phyloP scores from a whole-genome alignment of 2,888 invertebrate genomes.

The Griposia aprilina region DNA sequence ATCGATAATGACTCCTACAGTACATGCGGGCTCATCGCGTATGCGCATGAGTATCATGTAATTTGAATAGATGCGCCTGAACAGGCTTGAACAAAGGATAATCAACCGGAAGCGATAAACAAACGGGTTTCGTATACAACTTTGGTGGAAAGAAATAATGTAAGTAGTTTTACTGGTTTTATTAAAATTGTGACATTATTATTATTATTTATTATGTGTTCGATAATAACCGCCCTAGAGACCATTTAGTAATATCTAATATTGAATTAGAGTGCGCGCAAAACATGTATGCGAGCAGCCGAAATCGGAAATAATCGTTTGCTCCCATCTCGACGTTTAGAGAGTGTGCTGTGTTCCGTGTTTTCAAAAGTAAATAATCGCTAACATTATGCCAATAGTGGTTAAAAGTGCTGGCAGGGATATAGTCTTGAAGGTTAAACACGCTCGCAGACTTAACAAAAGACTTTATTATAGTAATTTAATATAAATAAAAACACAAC shows the following conservation, averaged over 20 bases:
- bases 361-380: no score
- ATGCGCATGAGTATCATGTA: slow-evolving; percentile 86
- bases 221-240: not conserved
- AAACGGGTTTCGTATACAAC: slow-evolving; percentile 75
- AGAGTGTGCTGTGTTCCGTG: no score
- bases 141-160: slow-evolving; percentile 39
- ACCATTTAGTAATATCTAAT: not conserved
- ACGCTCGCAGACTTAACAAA: no score
- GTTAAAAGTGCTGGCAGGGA: no score
- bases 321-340: no score
- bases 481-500: not conserved
- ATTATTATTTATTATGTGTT: not conserved
- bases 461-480: no score
- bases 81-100: slow-evolving; percentile 84
- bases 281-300: no score
- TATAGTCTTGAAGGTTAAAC: no score
- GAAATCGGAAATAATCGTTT: no score
- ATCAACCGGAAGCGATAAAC: slow-evolving; percentile 84
- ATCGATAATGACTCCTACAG: slow-evolving; percentile 67
- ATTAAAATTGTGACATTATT: slow-evolving; percentile 4
- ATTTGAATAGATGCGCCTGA: slow-evolving; percentile 87
- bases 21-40: slow-evolving; percentile 86
- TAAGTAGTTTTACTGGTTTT: slow-evolving; percentile 32
- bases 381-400: no score
- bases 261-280: not conserved